Evolutionary conservation across 2,888 invertebrate species (phyloP).

Genomic region (Coecobrya sp.): DNA sequence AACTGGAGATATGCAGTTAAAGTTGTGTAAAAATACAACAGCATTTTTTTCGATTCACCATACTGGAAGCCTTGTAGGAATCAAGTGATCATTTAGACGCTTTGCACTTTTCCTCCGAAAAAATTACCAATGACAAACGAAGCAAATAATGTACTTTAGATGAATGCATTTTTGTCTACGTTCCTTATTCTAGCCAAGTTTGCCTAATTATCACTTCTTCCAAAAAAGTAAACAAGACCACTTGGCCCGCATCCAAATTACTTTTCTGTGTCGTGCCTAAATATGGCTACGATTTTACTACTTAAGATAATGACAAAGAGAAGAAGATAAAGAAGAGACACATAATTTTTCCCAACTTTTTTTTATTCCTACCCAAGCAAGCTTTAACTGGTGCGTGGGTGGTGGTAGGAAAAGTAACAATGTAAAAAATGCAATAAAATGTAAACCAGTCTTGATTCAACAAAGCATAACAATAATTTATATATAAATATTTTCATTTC

Average conservation of each 20-base stretch:
- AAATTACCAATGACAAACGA: neutral
- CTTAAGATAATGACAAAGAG: neutral
- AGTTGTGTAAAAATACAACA: too few species aligned
- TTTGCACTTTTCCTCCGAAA: neutral
- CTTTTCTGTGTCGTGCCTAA: neutral
- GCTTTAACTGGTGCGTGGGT: neutral
- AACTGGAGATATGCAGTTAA: neutral
- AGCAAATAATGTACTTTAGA: neutral
- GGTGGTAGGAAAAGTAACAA: neutral
- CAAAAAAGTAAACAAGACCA: neutral
- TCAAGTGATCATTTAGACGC: neutral
- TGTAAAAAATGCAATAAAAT: neutral
- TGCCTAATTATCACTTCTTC: slow-evolving; percentile 6
- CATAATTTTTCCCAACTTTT: neutral
- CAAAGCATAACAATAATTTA: neutral
- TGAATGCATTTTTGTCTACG: too few species aligned
- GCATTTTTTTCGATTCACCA: neutral
- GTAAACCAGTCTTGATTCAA: neutral
- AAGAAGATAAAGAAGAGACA: neutral
- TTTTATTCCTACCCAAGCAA: neutral
- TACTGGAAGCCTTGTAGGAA: too few species aligned
- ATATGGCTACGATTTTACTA: neutral
- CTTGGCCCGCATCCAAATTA: slow-evolving; percentile 13
- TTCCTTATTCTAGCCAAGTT: neutral
- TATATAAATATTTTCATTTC: neutral